phyloP scores from a whole-genome alignment of 2,888 invertebrate species.

The Acheta domesticus region DNA sequence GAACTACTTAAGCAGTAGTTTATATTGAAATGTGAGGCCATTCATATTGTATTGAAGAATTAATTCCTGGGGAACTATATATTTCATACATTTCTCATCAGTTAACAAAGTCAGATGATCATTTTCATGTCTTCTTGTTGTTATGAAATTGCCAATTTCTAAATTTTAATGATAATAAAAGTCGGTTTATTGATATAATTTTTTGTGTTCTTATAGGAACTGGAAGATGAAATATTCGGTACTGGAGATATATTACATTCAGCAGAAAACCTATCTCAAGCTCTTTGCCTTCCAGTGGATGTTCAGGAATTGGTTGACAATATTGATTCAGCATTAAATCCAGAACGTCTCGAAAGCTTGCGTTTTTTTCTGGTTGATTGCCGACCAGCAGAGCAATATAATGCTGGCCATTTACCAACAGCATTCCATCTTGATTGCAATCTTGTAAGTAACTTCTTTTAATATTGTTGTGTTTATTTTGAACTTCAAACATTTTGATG shows the following conservation, averaged over 20 bases:
- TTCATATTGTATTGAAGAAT: too few relatives aligned
- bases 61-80: too few relatives aligned
- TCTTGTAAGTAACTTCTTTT: constrained; percentile 54
- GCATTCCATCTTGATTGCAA: constrained; percentile 98
- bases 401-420: constrained; percentile 92
- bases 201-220: constrained; percentile 38
- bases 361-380: constrained; percentile 96
- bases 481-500: constrained; percentile 21
- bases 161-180: too few relatives aligned
- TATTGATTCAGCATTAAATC: constrained; percentile 46
- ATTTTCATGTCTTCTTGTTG: too few relatives aligned
- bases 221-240: constrained; percentile 46
- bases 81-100: too few relatives aligned
- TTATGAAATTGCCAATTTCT: too few relatives aligned
- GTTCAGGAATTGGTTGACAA: constrained; percentile 88
- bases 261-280: constrained; percentile 66
- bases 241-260: constrained; percentile 54
- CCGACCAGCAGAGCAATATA: constrained; percentile 93
- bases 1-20: too few relatives aligned
- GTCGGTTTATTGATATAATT: background rate
- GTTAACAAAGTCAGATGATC: too few relatives aligned
- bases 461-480: background rate
- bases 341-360: constrained; percentile 49
- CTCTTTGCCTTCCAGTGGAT: constrained; percentile 93
- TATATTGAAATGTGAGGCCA: too few relatives aligned